Conservation (phyloP, 2,113 vertebrate species). For the Cariama cristata region DNA sequence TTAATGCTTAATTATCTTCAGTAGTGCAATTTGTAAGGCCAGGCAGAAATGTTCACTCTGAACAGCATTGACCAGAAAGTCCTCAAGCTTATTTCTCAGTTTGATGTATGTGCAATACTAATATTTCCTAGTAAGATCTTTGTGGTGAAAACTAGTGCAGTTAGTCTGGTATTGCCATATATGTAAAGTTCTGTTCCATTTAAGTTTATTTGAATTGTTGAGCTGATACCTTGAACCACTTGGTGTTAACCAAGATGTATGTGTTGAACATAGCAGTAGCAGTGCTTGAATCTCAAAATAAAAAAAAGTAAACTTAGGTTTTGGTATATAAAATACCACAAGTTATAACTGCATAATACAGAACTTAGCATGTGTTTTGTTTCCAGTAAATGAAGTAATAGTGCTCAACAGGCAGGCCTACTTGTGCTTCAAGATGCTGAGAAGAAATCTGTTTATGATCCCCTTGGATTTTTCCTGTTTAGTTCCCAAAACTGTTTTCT, state of each 20-base stretch:
- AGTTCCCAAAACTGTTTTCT: neutral
- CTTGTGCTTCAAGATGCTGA: neutral
- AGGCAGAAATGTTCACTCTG: neutral
- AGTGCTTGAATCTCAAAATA: neutral
- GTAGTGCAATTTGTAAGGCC: neutral
- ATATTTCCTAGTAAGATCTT: neutral
- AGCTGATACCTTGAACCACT: neutral
- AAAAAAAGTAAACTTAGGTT: neutral
- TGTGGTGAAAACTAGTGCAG: neutral
- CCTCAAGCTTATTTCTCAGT: neutral
- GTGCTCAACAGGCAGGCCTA: neutral
- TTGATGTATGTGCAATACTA: neutral
- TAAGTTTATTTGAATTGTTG: neutral
- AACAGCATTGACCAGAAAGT: neutral
- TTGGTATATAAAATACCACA: neutral
- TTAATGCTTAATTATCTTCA: neutral
- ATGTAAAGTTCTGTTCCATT: neutral
- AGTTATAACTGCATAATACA: neutral
- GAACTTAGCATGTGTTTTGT: neutral
- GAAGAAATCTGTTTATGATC: neutral
- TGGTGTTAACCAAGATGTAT: neutral
- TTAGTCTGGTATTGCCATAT: neutral
- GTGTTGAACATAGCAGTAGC: neutral
- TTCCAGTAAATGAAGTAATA: neutral
- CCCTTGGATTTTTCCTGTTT: neutral